Evolutionary conservation across 2,113 vertebrate genomes (phyloP), one percentile per base, ranked within the genome.

Genomic region (Pedetes capensis): DNA sequence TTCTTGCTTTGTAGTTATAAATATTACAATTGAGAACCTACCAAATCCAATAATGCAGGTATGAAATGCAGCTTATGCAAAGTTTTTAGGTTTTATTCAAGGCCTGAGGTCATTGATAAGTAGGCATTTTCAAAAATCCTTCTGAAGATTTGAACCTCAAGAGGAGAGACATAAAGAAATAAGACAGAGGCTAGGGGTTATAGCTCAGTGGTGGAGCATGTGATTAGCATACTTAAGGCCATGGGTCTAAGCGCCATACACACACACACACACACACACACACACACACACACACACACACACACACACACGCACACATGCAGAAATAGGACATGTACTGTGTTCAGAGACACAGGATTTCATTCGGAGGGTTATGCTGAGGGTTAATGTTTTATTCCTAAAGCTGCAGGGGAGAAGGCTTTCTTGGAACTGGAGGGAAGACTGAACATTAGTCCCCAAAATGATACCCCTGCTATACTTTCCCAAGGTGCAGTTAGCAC

Each of bases 1-100:
- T 87, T 94, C 49, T 69, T 63, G 22, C 74, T 63, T 80, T 89
- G 18, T 86, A 64, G 22, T 91, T 93, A 29, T 72, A 94, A 72
- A 82, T 87, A n/a, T 69, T 69, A 34, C 12, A 74, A 22, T 10
- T 49, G 34, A 25, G 59, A 12, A 6, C 47, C n/a, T 87, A 76
- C 44, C 32, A 89, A 94, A 83, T 51, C 18, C 23, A 82, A 18
- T 78, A 42, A 72, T n/a, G 47, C 44, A 44, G 13, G 5, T 61
- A 29, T 49, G 57, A 69, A 18, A 88, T 47, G 63, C n/a, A 66
- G 49, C 27, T 49, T 27, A n/a, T 9, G 39, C 14, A 49, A 92
- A 59, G 3, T 9, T 86, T 64, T 89, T 39, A 51, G 71, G 8
- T 90, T 75, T 61, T 68, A 25, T 29, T 78, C 16, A 63, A 89